phyloP scores from a whole-genome alignment of 2,888 invertebrate species.

The Heteromyza rotundicornis region DNA sequence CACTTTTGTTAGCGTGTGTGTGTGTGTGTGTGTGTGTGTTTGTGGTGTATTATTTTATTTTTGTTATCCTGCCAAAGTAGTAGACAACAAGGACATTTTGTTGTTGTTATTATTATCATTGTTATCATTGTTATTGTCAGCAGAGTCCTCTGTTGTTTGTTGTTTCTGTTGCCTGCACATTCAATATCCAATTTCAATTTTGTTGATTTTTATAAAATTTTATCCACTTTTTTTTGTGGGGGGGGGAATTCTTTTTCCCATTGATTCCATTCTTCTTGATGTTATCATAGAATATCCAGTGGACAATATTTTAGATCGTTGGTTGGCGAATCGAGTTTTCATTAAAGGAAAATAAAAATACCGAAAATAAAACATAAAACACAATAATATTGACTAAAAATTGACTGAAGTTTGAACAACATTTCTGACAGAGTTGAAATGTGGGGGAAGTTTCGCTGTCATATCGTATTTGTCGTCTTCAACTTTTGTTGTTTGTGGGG shows the following conservation, averaged over 20 bases:
- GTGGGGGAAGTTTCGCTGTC: neutral
- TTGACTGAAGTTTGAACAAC: neutral
- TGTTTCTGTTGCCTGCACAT: conserved; percentile 32
- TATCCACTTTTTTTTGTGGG: neutral
- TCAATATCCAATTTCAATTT: conserved; percentile 51
- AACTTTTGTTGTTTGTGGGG: too few species aligned
- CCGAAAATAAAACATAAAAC: too few species aligned
- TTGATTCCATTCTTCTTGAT: neutral
- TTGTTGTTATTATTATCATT: conserved; percentile 15
- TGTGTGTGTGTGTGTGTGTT: too few species aligned
- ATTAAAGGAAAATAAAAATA: too few species aligned
- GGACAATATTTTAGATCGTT: neutral
- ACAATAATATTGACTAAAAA: neutral
- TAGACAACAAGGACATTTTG: neutral
- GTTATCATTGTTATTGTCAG: conserved; percentile 18
- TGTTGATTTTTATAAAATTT: conserved; percentile 26
- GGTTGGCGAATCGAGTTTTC: neutral
- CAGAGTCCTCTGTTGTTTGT: too few species aligned
- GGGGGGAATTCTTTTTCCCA: too few species aligned
- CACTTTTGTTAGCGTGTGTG: too few species aligned
- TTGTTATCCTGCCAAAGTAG: too few species aligned
- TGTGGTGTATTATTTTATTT: neutral
- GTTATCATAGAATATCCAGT: neutral
- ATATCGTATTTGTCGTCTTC: neutral
- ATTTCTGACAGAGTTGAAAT: neutral